Evolutionary conservation across 1,140 invertebrate genomes (phyloP).

Genomic region (Trichonephila clavipes): DNA sequence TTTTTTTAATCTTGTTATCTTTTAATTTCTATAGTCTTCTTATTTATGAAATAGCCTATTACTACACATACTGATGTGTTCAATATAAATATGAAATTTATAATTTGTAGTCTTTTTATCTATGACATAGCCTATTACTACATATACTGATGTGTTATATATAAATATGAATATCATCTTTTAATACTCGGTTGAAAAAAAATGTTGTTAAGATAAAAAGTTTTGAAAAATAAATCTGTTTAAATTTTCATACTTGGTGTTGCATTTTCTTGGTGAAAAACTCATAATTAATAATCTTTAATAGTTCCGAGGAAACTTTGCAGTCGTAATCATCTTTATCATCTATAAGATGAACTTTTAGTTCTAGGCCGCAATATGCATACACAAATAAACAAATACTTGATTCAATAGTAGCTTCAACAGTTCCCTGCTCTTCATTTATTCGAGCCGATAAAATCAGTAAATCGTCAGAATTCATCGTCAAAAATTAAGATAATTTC

Average conservation of each 20-base stretch:
- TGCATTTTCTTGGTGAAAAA: neutral
- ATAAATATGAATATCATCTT: no score
- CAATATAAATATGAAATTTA: no score
- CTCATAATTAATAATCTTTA: neutral
- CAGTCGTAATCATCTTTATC: neutral
- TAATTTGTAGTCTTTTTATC: no score
- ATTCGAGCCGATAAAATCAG: slow-evolving; percentile 18
- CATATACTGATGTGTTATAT: no score
- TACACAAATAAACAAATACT: slow-evolving; percentile 59
- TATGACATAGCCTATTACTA: no score
- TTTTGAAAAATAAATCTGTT: no score
- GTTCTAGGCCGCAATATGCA: slow-evolving; percentile 25
- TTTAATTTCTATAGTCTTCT: no score
- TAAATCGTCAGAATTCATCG: neutral
- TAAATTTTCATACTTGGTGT: neutral
- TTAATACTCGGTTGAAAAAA: no score
- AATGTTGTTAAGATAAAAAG: no score
- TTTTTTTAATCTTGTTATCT: no score
- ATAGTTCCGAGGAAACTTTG: neutral
- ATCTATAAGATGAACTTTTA: slow-evolving; percentile 19
- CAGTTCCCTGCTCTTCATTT: neutral
- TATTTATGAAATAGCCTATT: no score
- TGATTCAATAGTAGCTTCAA: slow-evolving; percentile 26
- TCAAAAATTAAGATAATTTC: neutral
- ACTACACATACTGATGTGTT: no score